Evolutionary conservation across 64 coral and sea anemone species (phyloP).

Genomic region (Stichodactyla helianthus): DNA sequence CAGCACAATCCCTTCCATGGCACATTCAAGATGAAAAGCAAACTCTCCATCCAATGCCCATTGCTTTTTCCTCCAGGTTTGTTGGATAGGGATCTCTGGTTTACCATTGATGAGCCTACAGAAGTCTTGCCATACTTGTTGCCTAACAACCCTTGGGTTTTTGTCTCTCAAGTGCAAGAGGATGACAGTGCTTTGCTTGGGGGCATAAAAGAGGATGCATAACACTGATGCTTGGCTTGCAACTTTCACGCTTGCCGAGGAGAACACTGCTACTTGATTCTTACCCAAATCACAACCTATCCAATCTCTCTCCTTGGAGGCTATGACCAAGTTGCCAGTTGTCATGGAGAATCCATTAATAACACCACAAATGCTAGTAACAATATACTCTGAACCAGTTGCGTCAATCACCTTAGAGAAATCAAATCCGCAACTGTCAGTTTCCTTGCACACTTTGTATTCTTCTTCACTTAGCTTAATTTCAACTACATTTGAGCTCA

Average conservation of each 20-base stretch:
- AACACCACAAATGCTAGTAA: conserved; percentile 51
- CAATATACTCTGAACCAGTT: conserved; percentile 63
- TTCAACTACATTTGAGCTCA: conserved; percentile 56
- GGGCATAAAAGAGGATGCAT: conserved; percentile 55
- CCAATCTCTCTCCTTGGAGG: conserved; percentile 47
- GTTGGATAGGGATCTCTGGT: not conserved
- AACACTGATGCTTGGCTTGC: conserved; percentile 36
- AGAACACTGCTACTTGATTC: conserved; percentile 42
- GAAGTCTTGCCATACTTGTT: conserved; percentile 41
- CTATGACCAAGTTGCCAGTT: conserved; percentile 68
- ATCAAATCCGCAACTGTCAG: conserved; percentile 40
- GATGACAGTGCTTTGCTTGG: conserved; percentile 33
- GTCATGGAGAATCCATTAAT: conserved; percentile 68
- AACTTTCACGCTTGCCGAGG: conserved; percentile 47
- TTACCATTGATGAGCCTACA: conserved; percentile 4
- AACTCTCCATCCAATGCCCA: conserved; percentile 45
- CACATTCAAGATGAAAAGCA: conserved; percentile 53
- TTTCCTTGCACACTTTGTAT: conserved; percentile 28
- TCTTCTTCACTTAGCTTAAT: conserved; percentile 1
- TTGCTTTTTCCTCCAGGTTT: conserved; percentile 21
- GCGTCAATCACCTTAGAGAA: conserved; percentile 47
- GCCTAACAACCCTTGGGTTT: conserved; percentile 9
- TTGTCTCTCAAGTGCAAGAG: conserved; percentile 72
- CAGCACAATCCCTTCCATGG: conserved; percentile 54
- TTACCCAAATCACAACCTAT: conserved; percentile 58